Evolutionary conservation across 1,140 invertebrate species (phyloP).

Genomic region (Listronotus oregonensis): DNA sequence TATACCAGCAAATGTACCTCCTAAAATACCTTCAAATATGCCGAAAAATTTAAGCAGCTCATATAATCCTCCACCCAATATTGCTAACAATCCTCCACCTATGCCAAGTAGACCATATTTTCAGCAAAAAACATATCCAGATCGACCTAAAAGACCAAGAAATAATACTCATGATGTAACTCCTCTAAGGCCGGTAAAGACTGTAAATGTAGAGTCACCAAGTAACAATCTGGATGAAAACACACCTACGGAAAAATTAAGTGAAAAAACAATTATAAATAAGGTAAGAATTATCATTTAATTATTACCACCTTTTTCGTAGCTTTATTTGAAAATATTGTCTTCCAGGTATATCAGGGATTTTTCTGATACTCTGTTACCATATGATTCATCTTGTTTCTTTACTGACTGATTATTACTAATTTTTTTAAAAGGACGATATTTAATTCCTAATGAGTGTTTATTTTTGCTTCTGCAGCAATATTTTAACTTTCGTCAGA

Average conservation of each 20-base stretch:
- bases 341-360: no score
- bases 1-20: conserved; percentile 8
- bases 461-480: no score
- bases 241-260: background rate
- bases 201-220: conserved; percentile 5
- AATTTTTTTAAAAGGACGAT: no score
- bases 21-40: conserved; percentile 21
- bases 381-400: no score
- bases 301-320: no score
- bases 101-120: conserved; percentile 35
- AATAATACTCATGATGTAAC: conserved; percentile 22
- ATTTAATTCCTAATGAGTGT: no score
- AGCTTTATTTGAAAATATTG: no score
- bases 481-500: no score
- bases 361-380: no score
- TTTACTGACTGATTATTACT: no score
- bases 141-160: conserved; percentile 27
- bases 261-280: no score
- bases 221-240: conserved; percentile 24
- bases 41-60: conserved; percentile 6
- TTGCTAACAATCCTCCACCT: conserved; percentile 38
- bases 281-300: no score
- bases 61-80: conserved; percentile 36
- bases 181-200: conserved; percentile 22
- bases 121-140: conserved; percentile 43